Evolutionary conservation across 2,888 invertebrate species (phyloP).

Genomic region (Antheraea yamamai): DNA sequence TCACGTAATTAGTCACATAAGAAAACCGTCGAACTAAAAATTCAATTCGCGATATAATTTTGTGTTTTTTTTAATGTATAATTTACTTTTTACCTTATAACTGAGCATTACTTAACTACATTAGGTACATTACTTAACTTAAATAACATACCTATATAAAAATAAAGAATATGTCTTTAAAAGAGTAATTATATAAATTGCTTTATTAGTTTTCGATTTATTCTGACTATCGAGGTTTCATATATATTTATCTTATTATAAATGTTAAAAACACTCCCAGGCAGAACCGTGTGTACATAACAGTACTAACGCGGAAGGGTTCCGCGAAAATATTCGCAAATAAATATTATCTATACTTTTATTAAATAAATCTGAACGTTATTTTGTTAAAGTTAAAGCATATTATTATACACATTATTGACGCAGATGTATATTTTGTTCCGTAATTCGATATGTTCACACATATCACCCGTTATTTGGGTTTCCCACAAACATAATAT

Average conservation of each 20-base stretch:
- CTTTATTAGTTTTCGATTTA: too few relatives aligned
- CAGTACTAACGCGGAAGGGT: not conserved
- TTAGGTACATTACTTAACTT: too few relatives aligned
- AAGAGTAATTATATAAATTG: too few relatives aligned
- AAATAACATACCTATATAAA: too few relatives aligned
- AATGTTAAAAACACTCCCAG: not conserved
- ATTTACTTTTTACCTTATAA: too few relatives aligned
- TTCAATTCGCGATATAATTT: too few relatives aligned
- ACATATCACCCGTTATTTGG: not conserved
- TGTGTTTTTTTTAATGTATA: too few relatives aligned
- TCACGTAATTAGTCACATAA: too few relatives aligned
- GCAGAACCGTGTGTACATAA: not conserved
- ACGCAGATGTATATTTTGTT: constrained; percentile 22
- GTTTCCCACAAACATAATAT: not conserved
- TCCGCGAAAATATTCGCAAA: not conserved
- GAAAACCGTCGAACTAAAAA: too few relatives aligned
- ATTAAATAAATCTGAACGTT: not conserved
- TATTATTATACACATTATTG: not conserved
- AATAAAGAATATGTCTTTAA: too few relatives aligned
- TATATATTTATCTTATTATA: not conserved
- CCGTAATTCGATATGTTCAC: constrained; percentile 25
- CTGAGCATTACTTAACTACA: too few relatives aligned
- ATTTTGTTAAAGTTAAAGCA: not conserved
- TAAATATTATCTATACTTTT: not conserved
- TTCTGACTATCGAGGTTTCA: too few relatives aligned